Base-by-base conservation (phyloP, 2,797 vertebrate species). In the Darevskia mixta region DNA sequence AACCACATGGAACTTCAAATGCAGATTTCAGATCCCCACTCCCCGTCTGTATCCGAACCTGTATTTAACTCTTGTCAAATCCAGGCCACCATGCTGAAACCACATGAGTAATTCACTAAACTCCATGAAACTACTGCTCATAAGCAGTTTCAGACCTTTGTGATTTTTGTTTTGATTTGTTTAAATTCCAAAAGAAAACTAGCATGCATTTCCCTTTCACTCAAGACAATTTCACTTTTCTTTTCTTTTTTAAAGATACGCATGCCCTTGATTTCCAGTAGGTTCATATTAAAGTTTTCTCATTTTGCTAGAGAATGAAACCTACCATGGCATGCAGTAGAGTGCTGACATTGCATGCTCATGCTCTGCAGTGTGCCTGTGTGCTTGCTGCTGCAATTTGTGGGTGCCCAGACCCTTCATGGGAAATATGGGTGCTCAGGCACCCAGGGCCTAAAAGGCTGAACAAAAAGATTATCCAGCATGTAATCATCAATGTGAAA, bases 61-160 rank as follows among this genome's bases (percentile, higher is more conserved):
- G 82, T 73, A 80, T 88, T 88, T 88, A 88, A 80, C 76, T 85
- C 67, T 88, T 88, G 76, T 88, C 87, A 66, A 80, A 84, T 85
- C 77, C n/a, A 88, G 87, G 77, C 87, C 87, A 85, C 87, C 32
- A 27, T 38, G 67, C 67, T 35, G 67, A 85, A 88, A 88, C 77
- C 82, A 49, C 87, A 84, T 13, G 38, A 61, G 73, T 11, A 43
- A 38, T 79, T 84, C 35, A 38, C 77, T 80, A 23, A 61, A 61
- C 67, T 81, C 45, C 43, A n/a, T 66, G 87, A 45, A 88, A 88
- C 58, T 29, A 45, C 69, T 29, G 55, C 49, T 85, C 35, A 25
- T 75, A 88, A 66, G 82, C 77, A 66, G 15, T 88, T 81, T 81
- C 67, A 73, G 45, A 27, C 23, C 66, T 78, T 78, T 86, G 61